Evolutionary conservation across 2,888 invertebrate genomes (phyloP).

Genomic region (Alitta virens): DNA sequence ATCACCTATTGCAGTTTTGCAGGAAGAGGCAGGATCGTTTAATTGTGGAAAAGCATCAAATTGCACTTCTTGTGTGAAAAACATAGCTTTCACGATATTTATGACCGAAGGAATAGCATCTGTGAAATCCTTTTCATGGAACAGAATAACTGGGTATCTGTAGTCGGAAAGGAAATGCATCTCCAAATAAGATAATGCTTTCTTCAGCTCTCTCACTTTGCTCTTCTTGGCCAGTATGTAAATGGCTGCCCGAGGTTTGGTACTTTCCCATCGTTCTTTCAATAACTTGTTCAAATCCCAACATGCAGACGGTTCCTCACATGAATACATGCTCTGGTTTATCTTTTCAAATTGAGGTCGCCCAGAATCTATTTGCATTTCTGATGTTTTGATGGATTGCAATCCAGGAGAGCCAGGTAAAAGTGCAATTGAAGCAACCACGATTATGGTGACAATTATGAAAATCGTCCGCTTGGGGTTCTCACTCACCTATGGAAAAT

Average conservation of each 20-base stretch:
- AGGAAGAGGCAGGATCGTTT: slow-evolving; percentile 4
- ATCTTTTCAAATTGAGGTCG: no score
- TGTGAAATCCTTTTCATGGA: slow-evolving; percentile 26
- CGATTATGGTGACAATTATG: no score
- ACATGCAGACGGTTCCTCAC: no score
- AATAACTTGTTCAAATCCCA: no score
- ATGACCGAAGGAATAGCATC: not conserved
- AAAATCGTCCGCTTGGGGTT: no score
- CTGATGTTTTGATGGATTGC: no score
- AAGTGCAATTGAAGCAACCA: no score
- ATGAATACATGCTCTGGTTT: no score
- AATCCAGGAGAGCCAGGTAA: no score
- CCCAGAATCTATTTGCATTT: no score
- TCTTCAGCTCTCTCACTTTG: slow-evolving; percentile 8
- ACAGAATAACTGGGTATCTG: slow-evolving; percentile 30
- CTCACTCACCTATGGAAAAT: no score
- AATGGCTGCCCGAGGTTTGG: slow-evolving; percentile 26
- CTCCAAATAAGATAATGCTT: slow-evolving; percentile 15
- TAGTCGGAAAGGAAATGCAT: slow-evolving; percentile 22
- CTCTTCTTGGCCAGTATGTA: slow-evolving; percentile 20
- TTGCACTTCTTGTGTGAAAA: slow-evolving; percentile 26
- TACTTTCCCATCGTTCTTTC: no score
- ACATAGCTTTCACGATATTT: not conserved
- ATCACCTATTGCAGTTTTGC: slow-evolving; percentile 21
- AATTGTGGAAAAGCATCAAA: slow-evolving; percentile 19